These are phyloP conservation scores for Excalfactoria chinensis DNA, from an alignment of 2,113 vertebrate genomes.

Conservation along the genomic window DNA sequence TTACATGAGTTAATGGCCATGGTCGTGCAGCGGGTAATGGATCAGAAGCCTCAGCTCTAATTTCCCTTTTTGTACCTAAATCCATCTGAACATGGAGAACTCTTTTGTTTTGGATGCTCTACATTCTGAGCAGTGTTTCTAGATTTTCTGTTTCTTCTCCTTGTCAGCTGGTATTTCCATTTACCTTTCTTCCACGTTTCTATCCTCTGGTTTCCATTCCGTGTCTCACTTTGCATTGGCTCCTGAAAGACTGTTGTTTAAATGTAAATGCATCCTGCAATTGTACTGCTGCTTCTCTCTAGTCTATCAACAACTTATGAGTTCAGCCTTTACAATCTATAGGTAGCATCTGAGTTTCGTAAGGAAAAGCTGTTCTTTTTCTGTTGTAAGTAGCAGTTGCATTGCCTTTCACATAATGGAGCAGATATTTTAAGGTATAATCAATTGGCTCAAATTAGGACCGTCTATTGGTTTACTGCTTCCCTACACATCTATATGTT, in stretches of 20 bases:
- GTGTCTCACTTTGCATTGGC: background rate
- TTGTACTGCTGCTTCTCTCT: background rate
- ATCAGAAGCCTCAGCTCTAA: conserved; percentile 16
- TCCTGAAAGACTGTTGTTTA: background rate
- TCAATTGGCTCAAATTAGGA: background rate
- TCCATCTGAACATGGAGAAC: conserved; percentile 12
- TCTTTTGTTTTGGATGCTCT: conserved; percentile 18
- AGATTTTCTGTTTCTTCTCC: background rate
- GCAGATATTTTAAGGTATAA: background rate
- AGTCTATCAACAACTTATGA: background rate
- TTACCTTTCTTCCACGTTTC: background rate
- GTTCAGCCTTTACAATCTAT: background rate
- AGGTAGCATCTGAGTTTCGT: background rate
- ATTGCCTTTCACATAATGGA: background rate
- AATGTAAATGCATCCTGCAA: conserved; percentile 30
- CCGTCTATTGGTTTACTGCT: background rate
- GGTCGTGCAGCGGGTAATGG: background rate
- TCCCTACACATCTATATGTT: background rate
- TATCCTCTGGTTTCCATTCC: background rate
- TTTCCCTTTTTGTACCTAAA: conserved; percentile 34
- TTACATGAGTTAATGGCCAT: background rate
- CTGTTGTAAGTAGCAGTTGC: background rate
- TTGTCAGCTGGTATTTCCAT: background rate
- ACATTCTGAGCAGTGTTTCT: background rate
- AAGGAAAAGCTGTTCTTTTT: background rate